phyloP scores from a whole-genome alignment of 2,797 vertebrate species.

The Crocodylus rhombifer region DNA sequence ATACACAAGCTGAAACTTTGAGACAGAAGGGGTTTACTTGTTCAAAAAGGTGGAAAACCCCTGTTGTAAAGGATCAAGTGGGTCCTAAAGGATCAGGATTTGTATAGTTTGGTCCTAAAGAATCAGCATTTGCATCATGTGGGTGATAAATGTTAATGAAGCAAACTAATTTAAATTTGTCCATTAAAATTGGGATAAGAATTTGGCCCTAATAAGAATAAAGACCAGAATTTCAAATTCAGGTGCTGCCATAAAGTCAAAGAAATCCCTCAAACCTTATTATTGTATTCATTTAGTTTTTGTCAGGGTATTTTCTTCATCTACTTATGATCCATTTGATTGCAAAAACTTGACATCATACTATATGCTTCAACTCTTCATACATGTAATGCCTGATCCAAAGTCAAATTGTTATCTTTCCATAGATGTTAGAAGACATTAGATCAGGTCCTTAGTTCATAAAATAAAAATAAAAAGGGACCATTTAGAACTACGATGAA shows the following conservation, averaged over 20 bases:
- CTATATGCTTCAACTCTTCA: background rate
- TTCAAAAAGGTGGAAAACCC: too few relatives aligned
- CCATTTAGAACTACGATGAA: background rate
- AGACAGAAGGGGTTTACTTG: too few relatives aligned
- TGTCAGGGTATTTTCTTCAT: background rate
- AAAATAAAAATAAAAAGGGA: background rate
- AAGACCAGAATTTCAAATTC: background rate
- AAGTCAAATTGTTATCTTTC: background rate
- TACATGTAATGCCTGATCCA: background rate
- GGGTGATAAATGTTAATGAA: background rate
- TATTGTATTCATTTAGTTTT: background rate
- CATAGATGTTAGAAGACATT: background rate
- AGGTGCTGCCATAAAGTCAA: background rate
- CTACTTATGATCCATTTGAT: background rate
- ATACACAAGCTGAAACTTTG: too few relatives aligned
- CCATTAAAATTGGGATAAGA: background rate
- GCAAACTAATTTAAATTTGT: background rate
- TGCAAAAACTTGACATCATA: background rate
- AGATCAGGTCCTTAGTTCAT: background rate
- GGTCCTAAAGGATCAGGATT: too few relatives aligned
- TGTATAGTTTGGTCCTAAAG: too few relatives aligned
- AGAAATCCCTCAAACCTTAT: background rate
- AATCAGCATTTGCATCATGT: background rate
- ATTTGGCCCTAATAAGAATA: background rate
- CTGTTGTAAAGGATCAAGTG: too few relatives aligned